These are phyloP conservation scores for Manis javanica DNA, from an alignment of 2,797 vertebrate species.

Conservation along the genomic window DNA sequence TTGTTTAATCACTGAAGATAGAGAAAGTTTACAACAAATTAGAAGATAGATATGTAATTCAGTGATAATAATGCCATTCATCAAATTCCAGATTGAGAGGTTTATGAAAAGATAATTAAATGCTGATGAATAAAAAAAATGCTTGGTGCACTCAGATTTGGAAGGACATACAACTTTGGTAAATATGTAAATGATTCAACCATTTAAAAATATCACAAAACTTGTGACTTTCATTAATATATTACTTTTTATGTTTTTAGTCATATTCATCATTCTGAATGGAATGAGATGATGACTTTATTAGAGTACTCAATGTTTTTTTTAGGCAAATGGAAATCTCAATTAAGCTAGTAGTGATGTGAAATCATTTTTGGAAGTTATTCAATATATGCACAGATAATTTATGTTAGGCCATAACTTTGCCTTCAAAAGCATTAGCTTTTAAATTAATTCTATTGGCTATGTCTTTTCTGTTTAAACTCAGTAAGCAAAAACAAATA, in stretches of 20 bases:
- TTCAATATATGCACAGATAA: slow-evolving; percentile 49
- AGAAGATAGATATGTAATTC: background rate
- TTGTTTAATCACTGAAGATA: background rate
- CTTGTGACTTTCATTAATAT: background rate
- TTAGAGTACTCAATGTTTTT: slow-evolving; percentile 1
- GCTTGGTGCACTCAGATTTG: background rate
- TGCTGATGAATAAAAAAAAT: background rate
- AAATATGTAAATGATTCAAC: background rate
- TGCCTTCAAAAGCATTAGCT: background rate
- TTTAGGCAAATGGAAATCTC: slow-evolving; percentile 16
- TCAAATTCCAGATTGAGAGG: background rate
- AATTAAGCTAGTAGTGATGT: slow-evolving; percentile 34
- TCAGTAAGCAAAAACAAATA: background rate
- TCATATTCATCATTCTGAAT: background rate
- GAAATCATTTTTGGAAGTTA: slow-evolving; percentile 65
- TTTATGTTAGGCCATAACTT: slow-evolving; percentile 14
- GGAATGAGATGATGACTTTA: slow-evolving; percentile 13
- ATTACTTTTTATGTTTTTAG: background rate
- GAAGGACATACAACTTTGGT: background rate
- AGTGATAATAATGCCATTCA: background rate
- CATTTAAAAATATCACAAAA: background rate
- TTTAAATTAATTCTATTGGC: background rate
- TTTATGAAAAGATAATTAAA: background rate
- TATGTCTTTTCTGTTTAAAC: slow-evolving; percentile 10
- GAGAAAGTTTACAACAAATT: background rate